Evolutionary conservation across 1,140 invertebrate species (phyloP).

Genomic region (Chlorops oryzae): DNA sequence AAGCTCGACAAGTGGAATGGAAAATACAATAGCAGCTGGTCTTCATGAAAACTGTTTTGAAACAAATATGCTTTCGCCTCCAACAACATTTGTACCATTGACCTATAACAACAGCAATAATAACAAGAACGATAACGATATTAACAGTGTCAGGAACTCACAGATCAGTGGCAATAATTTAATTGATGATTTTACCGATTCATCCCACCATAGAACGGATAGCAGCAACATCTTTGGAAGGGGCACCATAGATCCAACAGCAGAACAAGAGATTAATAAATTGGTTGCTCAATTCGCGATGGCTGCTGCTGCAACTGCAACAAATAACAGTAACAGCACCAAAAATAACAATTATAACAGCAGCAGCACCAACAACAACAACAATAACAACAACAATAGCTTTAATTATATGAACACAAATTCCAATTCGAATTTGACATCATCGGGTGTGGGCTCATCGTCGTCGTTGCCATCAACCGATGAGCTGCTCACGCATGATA

Average conservation of each 20-base stretch:
- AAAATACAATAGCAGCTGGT: too few species aligned
- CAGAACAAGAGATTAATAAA: constrained; percentile 6
- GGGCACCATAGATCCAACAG: not conserved
- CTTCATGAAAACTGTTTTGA: too few species aligned
- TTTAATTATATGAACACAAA: constrained; percentile 10
- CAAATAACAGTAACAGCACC: constrained; percentile 13
- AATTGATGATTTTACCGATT: not conserved
- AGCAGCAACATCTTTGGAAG: not conserved
- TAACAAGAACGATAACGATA: not conserved
- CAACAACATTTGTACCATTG: too few species aligned
- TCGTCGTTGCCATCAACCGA: constrained; percentile 19
- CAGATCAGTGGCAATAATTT: not conserved
- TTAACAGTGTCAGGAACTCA: too few species aligned
- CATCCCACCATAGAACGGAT: too few species aligned
- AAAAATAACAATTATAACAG: constrained; percentile 20
- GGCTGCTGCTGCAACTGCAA: not conserved
- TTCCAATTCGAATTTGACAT: constrained; percentile 16
- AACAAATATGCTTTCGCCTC: too few species aligned
- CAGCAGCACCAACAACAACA: constrained; percentile 23
- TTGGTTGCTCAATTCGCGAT: constrained; percentile 11
- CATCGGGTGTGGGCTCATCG: constrained; percentile 11
- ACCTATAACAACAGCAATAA: not conserved
- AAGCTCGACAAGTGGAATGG: too few species aligned
- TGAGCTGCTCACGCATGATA: constrained; percentile 34
- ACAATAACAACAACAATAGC: constrained; percentile 24